phyloP scores from a whole-genome alignment of 1,140 invertebrate species.

The Sipha flava region DNA sequence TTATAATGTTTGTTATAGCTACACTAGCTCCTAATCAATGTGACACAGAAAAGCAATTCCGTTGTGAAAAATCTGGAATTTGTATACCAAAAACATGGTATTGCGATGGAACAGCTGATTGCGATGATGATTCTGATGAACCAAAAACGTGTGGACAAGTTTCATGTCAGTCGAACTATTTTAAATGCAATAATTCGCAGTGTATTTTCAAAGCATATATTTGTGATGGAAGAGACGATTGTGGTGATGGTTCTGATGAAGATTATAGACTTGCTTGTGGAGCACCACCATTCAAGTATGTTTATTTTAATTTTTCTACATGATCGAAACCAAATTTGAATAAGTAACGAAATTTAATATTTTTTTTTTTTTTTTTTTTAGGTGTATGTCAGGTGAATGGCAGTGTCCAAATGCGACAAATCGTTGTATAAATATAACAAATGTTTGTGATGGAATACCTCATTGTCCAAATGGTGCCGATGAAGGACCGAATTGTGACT shows the following conservation, averaged over 20 bases:
- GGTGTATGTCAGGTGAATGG: conserved; percentile 71
- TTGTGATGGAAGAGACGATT: conserved; percentile 93
- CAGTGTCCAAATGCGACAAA: conserved; percentile 70
- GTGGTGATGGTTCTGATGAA: conserved; percentile 90
- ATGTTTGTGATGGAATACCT: conserved; percentile 72
- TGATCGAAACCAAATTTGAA: too few relatives aligned
- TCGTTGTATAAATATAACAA: conserved; percentile 65
- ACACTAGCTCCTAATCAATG: conserved; percentile 75
- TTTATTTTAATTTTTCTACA: neutral
- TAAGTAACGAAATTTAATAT: neutral
- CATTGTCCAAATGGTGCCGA: conserved; percentile 88
- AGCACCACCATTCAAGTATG: conserved; percentile 53
- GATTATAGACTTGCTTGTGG: conserved; percentile 64
- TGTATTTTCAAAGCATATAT: conserved; percentile 91
- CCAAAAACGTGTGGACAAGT: conserved; percentile 70
- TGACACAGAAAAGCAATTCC: conserved; percentile 80
- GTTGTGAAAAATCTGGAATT: conserved; percentile 72
- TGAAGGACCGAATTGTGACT: conserved; percentile 78
- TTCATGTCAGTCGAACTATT: conserved; percentile 65
- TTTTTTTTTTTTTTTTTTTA: conserved; percentile 38
- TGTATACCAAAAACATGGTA: conserved; percentile 91
- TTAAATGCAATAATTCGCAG: conserved; percentile 75
- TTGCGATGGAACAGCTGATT: conserved; percentile 89
- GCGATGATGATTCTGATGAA: conserved; percentile 87
- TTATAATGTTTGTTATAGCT: conserved; percentile 44